Conservation (phyloP, 2,888 invertebrate species). For the Tetragnatha montana region DNA sequence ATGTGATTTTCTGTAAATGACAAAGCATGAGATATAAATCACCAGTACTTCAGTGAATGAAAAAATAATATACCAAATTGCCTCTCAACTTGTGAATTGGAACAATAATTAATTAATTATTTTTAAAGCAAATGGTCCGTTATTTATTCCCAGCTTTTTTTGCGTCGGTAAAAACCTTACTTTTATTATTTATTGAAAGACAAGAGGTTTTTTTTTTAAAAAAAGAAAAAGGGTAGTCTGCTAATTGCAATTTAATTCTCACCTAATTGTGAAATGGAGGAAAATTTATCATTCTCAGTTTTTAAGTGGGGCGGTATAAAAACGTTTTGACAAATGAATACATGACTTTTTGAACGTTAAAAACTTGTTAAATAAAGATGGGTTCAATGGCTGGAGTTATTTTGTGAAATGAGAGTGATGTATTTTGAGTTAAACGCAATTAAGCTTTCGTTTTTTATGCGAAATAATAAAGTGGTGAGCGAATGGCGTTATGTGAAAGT, state of each 20-base stretch:
- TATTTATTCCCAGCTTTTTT: conserved; percentile 45
- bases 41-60: conserved; percentile 15
- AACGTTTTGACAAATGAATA: conserved; percentile 39
- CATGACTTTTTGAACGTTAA: conserved; percentile 9
- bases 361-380: conserved; percentile 8
- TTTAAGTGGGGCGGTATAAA: conserved; percentile 15
- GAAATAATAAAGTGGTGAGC: neutral
- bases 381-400: conserved; percentile 4
- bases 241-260: conserved; percentile 54
- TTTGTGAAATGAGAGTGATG: neutral
- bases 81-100: conserved; percentile 59
- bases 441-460: neutral
- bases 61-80: conserved; percentile 49
- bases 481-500: too few species aligned
- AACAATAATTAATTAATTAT: conserved; percentile 69
- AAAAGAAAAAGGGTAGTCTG: neutral
- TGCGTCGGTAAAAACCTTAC: conserved; percentile 13
- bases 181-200: conserved; percentile 47
- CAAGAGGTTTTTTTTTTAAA: conserved; percentile 16
- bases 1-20: conserved; percentile 53
- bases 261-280: conserved; percentile 40
- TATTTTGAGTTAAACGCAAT: neutral
- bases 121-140: conserved; percentile 60
- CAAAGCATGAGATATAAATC: conserved; percentile 58
- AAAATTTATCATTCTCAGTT: conserved; percentile 21